Evolutionary conservation across 2,888 invertebrate genomes (phyloP).

Genomic region (Invenusta paracnida): DNA sequence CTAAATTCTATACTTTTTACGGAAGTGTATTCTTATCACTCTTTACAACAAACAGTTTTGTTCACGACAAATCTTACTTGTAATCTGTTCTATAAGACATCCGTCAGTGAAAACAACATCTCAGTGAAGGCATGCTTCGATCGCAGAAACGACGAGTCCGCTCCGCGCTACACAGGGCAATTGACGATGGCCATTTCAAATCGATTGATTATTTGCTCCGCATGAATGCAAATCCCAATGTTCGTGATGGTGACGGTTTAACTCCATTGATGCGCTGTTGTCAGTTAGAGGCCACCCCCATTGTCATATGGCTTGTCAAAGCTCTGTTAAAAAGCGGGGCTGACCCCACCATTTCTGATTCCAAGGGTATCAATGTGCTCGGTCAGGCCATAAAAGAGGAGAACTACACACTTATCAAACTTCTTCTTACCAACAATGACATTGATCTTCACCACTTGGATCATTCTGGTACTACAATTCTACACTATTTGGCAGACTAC

Average conservation of each 20-base stretch:
- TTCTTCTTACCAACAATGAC: neutral
- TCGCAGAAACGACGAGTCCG: no score
- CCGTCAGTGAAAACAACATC: no score
- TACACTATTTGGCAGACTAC: slow-evolving; percentile 23
- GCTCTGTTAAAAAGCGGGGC: neutral
- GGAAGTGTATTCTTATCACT: no score
- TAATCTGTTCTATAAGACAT: no score
- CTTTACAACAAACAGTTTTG: no score
- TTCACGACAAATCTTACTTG: no score
- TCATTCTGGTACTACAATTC: neutral
- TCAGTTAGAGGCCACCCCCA: neutral
- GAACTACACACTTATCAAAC: neutral
- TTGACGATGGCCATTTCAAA: neutral
- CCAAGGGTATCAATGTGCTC: neutral
- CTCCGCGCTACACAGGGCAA: neutral
- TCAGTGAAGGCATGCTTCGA: no score
- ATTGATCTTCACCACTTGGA: neutral
- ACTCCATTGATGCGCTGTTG: slow-evolving; percentile 6
- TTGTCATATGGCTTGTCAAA: neutral
- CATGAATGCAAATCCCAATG: neutral
- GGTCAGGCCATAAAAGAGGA: neutral
- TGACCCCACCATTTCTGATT: neutral
- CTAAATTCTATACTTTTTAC: no score
- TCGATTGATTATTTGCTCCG: neutral
- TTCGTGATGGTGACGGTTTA: neutral